Percentiles rank a stretch among this genome's conserved stretches.
These are phyloP conservation scores for Gobio gobio DNA, from an alignment of 2,113 vertebrate genomes.

Conservation along the genomic window DNA sequence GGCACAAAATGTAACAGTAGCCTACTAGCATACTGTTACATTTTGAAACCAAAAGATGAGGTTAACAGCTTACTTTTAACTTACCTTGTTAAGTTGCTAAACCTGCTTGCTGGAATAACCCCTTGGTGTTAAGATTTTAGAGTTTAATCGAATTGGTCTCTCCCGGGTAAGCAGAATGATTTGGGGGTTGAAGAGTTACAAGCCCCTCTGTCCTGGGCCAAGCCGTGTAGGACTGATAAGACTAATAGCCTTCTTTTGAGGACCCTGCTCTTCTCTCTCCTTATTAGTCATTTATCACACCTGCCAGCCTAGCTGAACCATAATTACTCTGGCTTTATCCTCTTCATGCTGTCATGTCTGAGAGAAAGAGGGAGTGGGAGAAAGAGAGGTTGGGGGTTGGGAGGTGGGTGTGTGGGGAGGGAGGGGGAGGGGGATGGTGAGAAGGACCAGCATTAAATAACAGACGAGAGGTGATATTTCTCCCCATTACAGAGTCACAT, in stretches of 20 bases:
- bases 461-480: constrained; percentile 3
- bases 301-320: constrained; percentile 98
- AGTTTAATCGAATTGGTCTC: constrained; percentile 50
- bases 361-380: constrained; percentile 69
- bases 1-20: too few species aligned
- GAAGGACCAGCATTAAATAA: not conserved
- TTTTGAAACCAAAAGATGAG: not conserved
- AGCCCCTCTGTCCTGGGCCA: constrained; percentile 82
- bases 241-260: constrained; percentile 99
- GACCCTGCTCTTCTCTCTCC: constrained; percentile 87
- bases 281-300: constrained; percentile 99
- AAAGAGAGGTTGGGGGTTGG: constrained; percentile 58
- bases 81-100: not conserved
- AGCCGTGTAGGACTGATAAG: constrained; percentile 94
- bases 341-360: constrained; percentile 93
- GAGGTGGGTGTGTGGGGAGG: constrained; percentile 40
- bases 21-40: not conserved
- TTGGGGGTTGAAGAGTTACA: constrained; percentile 75
- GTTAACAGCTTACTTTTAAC: not conserved
- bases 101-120: not conserved
- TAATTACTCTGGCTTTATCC: constrained; percentile 99
- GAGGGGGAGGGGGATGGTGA: constrained; percentile 59
- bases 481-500: constrained; percentile 7
- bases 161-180: constrained; percentile 56
- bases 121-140: not conserved